phyloP scores from a whole-genome alignment of 2,113 vertebrate species.

The Cryptotis parvus region DNA sequence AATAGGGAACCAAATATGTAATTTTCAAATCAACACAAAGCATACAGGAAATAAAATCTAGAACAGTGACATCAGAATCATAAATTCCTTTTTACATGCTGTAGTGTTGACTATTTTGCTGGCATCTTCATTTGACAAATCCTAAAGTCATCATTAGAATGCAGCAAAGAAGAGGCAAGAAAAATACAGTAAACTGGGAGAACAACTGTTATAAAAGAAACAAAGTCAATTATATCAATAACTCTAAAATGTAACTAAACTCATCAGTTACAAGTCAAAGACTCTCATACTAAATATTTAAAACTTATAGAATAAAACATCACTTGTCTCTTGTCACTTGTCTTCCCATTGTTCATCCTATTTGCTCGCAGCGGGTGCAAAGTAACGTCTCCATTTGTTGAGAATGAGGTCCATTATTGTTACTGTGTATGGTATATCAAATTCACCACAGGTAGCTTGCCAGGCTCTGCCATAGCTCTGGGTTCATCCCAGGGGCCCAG shows the following conservation, averaged over 20 bases:
- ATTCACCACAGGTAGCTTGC: no score
- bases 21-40: neutral
- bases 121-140: neutral
- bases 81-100: neutral
- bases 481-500: no score
- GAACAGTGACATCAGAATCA: neutral
- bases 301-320: no score
- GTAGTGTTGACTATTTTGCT: slow-evolving; percentile 1
- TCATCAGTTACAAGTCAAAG: neutral
- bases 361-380: no score
- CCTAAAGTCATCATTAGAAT: neutral
- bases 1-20: neutral
- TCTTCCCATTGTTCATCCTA: no score
- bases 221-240: neutral
- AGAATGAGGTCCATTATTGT: no score
- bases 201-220: neutral
- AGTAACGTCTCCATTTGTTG: no score
- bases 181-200: neutral
- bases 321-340: no score
- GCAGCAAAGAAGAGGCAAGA: neutral
- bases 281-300: neutral
- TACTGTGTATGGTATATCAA: no score
- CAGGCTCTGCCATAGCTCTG: no score
- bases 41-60: slow-evolving; percentile 8
- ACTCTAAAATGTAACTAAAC: slow-evolving; percentile 3